phyloP scores from a whole-genome alignment of 2,888 invertebrate species.

The Sinopyrophorus schimmeli region DNA sequence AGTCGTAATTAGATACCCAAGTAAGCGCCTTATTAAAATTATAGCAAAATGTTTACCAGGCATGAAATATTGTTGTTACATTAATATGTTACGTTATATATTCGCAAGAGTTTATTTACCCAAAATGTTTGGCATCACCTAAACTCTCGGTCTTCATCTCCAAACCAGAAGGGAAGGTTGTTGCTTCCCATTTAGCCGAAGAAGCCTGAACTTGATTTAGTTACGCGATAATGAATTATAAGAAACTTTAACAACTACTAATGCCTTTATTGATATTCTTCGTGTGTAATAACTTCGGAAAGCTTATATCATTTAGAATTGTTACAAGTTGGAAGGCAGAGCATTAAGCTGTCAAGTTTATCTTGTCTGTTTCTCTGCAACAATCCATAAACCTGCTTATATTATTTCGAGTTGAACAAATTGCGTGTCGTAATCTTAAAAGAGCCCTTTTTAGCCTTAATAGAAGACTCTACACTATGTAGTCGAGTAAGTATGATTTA shows the following conservation, averaged over 20 bases:
- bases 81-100: no score
- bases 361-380: slow-evolving; percentile 13
- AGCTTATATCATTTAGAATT: slow-evolving; percentile 5
- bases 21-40: no score
- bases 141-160: no score
- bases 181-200: no score
- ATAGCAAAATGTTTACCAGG: no score
- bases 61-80: no score
- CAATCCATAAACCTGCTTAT: slow-evolving; percentile 16
- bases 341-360: slow-evolving; percentile 12
- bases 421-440: slow-evolving; percentile 14
- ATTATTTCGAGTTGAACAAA: slow-evolving; percentile 18
- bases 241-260: background rate
- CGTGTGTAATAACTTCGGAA: background rate
- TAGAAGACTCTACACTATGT: slow-evolving; percentile 9
- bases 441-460: slow-evolving; percentile 9
- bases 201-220: no score
- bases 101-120: no score
- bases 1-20: no score
- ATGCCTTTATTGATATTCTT: slow-evolving; percentile 3
- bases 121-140: no score
- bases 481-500: slow-evolving; percentile 23
- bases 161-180: no score
- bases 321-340: slow-evolving; percentile 4
- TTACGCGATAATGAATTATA: no score